phyloP scores from a whole-genome alignment of 2,888 invertebrate genomes.

The Tachina lurida region DNA sequence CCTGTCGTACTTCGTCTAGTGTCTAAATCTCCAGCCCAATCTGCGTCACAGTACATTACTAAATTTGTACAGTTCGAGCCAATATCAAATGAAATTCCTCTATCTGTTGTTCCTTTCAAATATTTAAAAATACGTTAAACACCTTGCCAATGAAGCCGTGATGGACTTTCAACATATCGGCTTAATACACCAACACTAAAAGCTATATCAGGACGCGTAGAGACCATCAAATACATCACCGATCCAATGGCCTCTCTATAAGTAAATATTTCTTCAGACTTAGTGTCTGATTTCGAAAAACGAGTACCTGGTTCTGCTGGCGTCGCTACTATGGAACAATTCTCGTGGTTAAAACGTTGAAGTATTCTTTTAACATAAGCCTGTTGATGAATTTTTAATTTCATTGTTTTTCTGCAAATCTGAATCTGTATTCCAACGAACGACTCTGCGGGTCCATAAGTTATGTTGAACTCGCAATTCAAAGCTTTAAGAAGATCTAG shows the following conservation, averaged over 20 bases:
- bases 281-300: conserved; percentile 15
- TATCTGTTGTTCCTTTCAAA: conserved; percentile 36
- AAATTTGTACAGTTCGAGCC: conserved; percentile 1
- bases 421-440: conserved; percentile 50
- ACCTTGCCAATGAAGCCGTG: conserved; percentile 42
- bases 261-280: conserved; percentile 7
- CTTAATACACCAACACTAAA: conserved; percentile 52
- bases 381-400: conserved; percentile 38
- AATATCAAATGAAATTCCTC: conserved; percentile 42
- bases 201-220: conserved; percentile 45
- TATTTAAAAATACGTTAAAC: conserved; percentile 55
- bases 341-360: conserved; percentile 41
- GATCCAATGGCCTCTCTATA: conserved; percentile 57
- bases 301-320: conserved; percentile 39
- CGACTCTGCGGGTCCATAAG: conserved; percentile 35
- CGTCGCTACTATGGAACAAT: conserved; percentile 30
- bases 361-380: conserved; percentile 33
- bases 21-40: conserved; percentile 52
- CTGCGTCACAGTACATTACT: conserved; percentile 50
- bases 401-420: conserved; percentile 4
- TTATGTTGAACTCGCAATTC: conserved; percentile 40
- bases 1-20: conserved; percentile 45
- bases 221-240: conserved; percentile 52
- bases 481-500: conserved; percentile 6
- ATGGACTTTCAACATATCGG: conserved; percentile 48